A percentile compares a stretch with the other conserved stretches of the same genome.
Evolutionary conservation across 2,797 vertebrate species (phyloP).

Genomic region (Huso huso): DNA sequence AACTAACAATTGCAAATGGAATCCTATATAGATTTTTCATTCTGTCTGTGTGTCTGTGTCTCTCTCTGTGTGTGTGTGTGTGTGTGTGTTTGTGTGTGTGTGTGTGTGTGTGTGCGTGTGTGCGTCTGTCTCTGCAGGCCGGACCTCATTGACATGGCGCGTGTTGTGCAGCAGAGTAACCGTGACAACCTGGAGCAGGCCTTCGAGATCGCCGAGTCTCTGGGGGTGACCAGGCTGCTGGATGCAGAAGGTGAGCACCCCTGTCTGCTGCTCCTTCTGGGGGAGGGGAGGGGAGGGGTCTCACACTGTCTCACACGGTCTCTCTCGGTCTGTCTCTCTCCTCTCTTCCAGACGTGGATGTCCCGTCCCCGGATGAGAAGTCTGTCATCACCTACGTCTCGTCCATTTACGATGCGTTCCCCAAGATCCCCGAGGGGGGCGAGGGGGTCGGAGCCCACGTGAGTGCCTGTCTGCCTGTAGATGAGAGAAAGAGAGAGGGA

Average conservation of each 20-base stretch:
- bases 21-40: too few relatives aligned
- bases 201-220: slow-evolving; percentile 88
- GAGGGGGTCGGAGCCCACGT: slow-evolving; percentile 87
- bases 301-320: fast-evolving
- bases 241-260: slow-evolving; percentile 82
- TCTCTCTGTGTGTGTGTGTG: slow-evolving; percentile 1
- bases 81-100: too few relatives aligned
- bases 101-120: not conserved
- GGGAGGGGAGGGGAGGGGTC: not conserved
- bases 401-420: slow-evolving; percentile 97
- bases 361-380: slow-evolving; percentile 91
- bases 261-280: not conserved
- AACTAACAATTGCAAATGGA: too few relatives aligned
- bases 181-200: slow-evolving; percentile 94
- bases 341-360: slow-evolving; percentile 77
- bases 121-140: slow-evolving; percentile 60
- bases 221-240: slow-evolving; percentile 88
- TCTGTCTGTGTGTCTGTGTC: too few relatives aligned
- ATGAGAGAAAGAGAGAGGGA: slow-evolving; percentile 13
- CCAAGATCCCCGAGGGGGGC: slow-evolving; percentile 93
- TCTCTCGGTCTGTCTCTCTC: not conserved
- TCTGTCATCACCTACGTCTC: slow-evolving; percentile 97
- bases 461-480: slow-evolving; percentile 29
- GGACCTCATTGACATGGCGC: slow-evolving; percentile 93
- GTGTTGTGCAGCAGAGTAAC: slow-evolving; percentile 82